Evolutionary conservation across 37 sponge, comb jelly and placozoan genomes (phyloP).

Genomic region (Geodia barretti): DNA sequence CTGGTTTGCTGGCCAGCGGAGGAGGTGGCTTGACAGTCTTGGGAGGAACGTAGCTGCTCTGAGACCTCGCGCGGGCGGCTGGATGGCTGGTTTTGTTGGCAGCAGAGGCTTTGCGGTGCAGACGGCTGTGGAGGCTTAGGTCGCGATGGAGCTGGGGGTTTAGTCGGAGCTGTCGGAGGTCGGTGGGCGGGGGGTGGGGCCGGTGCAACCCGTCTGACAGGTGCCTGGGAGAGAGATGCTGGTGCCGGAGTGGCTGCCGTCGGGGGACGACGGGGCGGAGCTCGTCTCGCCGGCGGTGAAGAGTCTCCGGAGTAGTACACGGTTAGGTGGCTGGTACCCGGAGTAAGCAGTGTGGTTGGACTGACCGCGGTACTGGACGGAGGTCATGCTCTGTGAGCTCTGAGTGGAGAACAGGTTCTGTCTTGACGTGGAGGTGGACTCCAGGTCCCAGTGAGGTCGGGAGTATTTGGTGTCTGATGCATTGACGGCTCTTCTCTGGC

Average conservation of each 20-base stretch:
- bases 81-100: not conserved
- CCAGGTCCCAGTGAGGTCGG: not conserved
- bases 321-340: not conserved
- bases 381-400: not conserved
- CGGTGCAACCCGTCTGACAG: not conserved
- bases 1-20: not conserved
- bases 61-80: not conserved
- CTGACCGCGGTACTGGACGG: not conserved
- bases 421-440: not conserved
- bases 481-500: not conserved
- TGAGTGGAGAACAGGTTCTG: not conserved
- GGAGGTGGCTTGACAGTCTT: not conserved
- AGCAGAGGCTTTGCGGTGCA: not conserved
- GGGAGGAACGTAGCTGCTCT: not conserved
- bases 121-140: conserved; percentile 1
- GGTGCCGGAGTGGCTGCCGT: not conserved
- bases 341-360: not conserved
- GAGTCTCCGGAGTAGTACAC: not conserved
- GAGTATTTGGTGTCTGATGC: not conserved
- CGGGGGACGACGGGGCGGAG: not conserved
- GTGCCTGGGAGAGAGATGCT: not conserved
- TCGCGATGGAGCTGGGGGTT: not conserved
- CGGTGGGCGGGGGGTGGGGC: not conserved
- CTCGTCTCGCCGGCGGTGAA: not conserved
- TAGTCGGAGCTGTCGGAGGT: conserved; percentile 10